Conservation (phyloP, 2,888 invertebrate genomes). For the Chelonus formosanus region DNA sequence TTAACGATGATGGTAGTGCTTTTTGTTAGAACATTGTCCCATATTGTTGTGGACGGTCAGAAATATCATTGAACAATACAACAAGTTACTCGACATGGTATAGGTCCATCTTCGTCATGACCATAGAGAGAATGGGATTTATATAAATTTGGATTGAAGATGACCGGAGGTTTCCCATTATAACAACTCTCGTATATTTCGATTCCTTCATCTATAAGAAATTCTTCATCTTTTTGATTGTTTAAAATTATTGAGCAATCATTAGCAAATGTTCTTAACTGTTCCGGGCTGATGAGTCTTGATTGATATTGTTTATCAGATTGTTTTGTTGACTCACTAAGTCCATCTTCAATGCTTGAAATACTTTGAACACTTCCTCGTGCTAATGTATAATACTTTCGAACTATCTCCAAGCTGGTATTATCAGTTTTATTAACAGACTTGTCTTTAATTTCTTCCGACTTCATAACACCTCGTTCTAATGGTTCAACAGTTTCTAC, state of each 20-base stretch:
- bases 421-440: slow-evolving; percentile 41
- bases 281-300: slow-evolving; percentile 41
- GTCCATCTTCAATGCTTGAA: slow-evolving; percentile 33
- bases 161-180: slow-evolving; percentile 42
- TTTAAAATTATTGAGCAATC: slow-evolving; percentile 46
- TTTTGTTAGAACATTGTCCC: neutral
- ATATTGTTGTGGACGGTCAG: slow-evolving; percentile 9
- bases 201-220: slow-evolving; percentile 59
- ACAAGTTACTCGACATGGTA: slow-evolving; percentile 58
- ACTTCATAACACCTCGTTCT: slow-evolving; percentile 47
- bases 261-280: slow-evolving; percentile 46
- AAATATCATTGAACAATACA: slow-evolving; percentile 58
- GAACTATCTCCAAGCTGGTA: slow-evolving; percentile 52
- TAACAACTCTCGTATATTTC: slow-evolving; percentile 61
- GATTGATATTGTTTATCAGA: neutral
- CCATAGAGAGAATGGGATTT: slow-evolving; percentile 40
- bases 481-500: slow-evolving; percentile 57
- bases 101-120: slow-evolving; percentile 47
- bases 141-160: slow-evolving; percentile 44
- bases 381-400: slow-evolving; percentile 58
- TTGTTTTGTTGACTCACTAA: slow-evolving; percentile 6
- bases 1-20: too few species aligned
- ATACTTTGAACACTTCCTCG: slow-evolving; percentile 49
- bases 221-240: slow-evolving; percentile 27
- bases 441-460: slow-evolving; percentile 42